A percentile compares a stretch with the other conserved stretches of the same genome.
Evolutionary conservation across 2,113 vertebrate genomes (phyloP).

Genomic region (Setophaga kirtlandii): DNA sequence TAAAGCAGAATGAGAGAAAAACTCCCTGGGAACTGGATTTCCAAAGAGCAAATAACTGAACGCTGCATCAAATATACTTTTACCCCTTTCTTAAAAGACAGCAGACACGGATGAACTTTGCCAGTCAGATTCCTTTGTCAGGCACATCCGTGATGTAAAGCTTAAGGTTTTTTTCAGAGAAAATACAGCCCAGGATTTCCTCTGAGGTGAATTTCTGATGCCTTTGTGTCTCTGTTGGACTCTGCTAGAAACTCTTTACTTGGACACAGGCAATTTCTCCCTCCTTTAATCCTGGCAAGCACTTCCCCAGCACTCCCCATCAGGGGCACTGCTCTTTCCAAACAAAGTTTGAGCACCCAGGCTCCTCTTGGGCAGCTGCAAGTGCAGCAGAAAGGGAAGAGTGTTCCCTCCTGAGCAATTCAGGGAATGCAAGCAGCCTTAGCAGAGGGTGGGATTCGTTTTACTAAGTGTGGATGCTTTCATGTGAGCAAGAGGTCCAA

Average conservation of each 20-base stretch:
- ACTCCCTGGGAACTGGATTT: slow-evolving; percentile 47
- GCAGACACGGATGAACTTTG: slow-evolving; percentile 9
- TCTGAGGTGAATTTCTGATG: background rate
- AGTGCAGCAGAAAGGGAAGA: background rate
- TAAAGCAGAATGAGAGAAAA: slow-evolving; percentile 38
- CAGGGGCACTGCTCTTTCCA: background rate
- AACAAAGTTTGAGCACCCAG: background rate
- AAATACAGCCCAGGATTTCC: background rate
- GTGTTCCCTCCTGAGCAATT: background rate
- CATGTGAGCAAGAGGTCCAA: background rate
- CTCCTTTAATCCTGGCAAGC: background rate
- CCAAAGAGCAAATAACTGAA: slow-evolving; percentile 37
- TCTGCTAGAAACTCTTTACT: background rate
- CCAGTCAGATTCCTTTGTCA: background rate
- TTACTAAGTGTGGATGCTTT: background rate
- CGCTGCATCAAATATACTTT: background rate
- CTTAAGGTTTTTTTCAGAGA: background rate
- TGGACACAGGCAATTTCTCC: background rate
- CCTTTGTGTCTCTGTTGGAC: background rate
- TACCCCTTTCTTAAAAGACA: background rate
- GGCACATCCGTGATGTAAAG: background rate
- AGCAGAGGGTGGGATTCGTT: background rate
- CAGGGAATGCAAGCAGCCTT: background rate
- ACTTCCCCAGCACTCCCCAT: accelerated
- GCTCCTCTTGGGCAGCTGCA: background rate